phyloP scores from a whole-genome alignment of 2,888 invertebrate species.

The Pilophorus perplexus region DNA sequence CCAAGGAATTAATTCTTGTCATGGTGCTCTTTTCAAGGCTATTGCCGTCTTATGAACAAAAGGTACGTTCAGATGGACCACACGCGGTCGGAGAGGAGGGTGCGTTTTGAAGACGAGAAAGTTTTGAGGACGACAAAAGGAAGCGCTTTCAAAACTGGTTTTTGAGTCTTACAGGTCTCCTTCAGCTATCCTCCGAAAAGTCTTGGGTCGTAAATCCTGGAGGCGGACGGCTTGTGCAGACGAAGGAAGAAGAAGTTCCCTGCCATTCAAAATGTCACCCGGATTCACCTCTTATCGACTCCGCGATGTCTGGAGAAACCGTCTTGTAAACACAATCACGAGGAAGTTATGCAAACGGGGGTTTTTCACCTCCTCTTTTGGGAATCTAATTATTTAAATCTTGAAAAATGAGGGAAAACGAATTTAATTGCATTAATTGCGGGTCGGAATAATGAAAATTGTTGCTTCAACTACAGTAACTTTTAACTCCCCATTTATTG shows the following conservation, averaged over 20 bases:
- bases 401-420: no score
- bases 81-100: constrained; percentile 11
- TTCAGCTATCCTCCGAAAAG: constrained; percentile 11
- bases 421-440: no score
- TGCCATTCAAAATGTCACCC: constrained; percentile 31
- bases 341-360: constrained; percentile 17
- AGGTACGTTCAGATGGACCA: constrained; percentile 24
- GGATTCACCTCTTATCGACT: constrained; percentile 29
- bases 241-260: not conserved
- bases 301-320: constrained; percentile 27
- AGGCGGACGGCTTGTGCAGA: not conserved
- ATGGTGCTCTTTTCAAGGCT: no score
- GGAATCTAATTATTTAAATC: no score
- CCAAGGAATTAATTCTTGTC: constrained; percentile 32
- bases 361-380: not conserved
- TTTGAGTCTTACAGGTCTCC: constrained; percentile 1
- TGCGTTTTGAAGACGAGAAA: constrained; percentile 22
- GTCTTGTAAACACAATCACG: constrained; percentile 14
- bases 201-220: constrained; percentile 16
- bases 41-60: no score
- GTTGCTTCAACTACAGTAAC: no score
- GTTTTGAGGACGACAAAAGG: constrained; percentile 34
- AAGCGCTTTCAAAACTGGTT: constrained; percentile 38
- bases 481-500: no score
- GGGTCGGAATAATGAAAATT: no score